These are phyloP conservation scores for Tympanuchus pallidicinctus DNA, from an alignment of 2,113 vertebrate species.

Conservation along the genomic window DNA sequence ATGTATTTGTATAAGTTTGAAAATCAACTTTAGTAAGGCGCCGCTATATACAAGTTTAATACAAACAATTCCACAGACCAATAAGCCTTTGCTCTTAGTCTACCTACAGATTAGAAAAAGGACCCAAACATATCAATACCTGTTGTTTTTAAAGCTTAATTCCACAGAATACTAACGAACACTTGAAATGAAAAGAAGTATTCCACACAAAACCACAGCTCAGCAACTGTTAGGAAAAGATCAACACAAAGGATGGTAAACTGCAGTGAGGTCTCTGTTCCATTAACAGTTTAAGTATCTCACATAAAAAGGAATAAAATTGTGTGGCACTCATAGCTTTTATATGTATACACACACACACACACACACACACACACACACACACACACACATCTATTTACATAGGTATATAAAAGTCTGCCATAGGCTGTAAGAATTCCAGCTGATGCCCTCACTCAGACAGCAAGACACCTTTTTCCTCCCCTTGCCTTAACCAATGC, in stretches of 20 bases:
- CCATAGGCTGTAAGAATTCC: background rate
- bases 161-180: background rate
- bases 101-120: background rate
- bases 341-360: background rate
- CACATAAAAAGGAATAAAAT: background rate
- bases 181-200: background rate
- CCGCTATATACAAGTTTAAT: background rate
- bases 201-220: background rate
- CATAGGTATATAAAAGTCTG: background rate
- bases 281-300: background rate
- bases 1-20: background rate
- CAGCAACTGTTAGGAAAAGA: background rate
- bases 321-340: background rate
- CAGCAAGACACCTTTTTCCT: background rate
- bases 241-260: background rate
- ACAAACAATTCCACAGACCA: background rate
- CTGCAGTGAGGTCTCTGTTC: background rate
- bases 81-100: background rate
- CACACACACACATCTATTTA: background rate
- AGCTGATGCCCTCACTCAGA: background rate
- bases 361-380: too few relatives aligned
- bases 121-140: background rate
- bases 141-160: background rate
- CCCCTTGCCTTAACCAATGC: background rate
- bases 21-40: background rate